Evolutionary conservation across 2,888 invertebrate species (phyloP), one percentile per base, ranked within the genome.

Genomic region (Pristionchus maxplancki): DNA sequence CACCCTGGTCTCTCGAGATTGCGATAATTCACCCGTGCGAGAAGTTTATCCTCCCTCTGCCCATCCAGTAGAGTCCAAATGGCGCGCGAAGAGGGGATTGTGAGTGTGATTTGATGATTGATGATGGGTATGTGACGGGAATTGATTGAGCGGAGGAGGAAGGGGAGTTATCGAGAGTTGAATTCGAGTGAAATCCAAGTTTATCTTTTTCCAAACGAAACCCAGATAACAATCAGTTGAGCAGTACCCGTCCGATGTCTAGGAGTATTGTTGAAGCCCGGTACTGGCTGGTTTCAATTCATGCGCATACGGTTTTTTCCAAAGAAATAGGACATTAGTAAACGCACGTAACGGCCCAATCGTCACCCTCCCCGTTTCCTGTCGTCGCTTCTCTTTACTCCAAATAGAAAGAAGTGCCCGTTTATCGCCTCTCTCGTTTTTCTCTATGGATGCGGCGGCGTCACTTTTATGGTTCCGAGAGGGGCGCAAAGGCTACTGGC

Each of bases 381-480:
- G 31, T 64, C 88, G 64, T 84, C 74, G 89, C 67, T 67, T 88
- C 88, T 50, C n/a, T n/a, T n/a, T n/a, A 83, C 85, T 48, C 90
- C 88, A 89, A 89, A 89, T 89, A 90, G 85, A 88, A 62, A 81
- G 58, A 84, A 62, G 53, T 84, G 71, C 89, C n/a, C 88, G 84
- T 88, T 86, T 89, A 89, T 90, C 88, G 82, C 89, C 88, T 90
- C 87, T 71, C 88, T 58, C 48, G 53, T 20, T 44, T 31, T 64
- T 50, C 5, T 17, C 28, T 37, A 71, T 58, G 62, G 84, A 37
- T 9, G 13, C n/a, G 48, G 31, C n/a, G 44, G 5, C 37, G 53
- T 67, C 53, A 74, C 81, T 88, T 64, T 58, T 64, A 62, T 62
- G 62, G 88, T 78, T 81, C 28, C 44, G 81, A 88, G 81, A 88